Conservation (phyloP, 2,888 invertebrate species). For the Allolobophora icterica region DNA sequence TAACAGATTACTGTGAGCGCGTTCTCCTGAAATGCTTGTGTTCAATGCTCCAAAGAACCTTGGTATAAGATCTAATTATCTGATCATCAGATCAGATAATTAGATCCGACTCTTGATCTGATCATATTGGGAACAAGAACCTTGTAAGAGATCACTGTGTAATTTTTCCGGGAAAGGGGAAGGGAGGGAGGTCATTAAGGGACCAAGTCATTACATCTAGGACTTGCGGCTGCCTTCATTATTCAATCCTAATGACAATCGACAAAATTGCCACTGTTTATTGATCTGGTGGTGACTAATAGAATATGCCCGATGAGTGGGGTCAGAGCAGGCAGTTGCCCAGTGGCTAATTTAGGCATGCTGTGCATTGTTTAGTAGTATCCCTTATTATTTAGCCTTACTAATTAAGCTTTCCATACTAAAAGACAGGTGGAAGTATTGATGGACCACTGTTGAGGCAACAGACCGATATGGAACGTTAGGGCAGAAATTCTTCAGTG, state of each 20-base stretch:
- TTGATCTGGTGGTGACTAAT: constrained; percentile 6
- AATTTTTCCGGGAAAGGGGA: too few relatives aligned
- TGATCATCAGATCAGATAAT: too few relatives aligned
- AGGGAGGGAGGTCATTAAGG: not conserved
- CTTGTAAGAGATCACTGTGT: not conserved
- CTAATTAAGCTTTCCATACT: too few relatives aligned
- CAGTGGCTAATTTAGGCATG: not conserved
- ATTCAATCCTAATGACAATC: not conserved
- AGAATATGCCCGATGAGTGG: not conserved
- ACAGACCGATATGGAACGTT: too few relatives aligned
- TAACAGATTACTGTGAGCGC: not conserved
- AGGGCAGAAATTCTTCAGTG: too few relatives aligned
- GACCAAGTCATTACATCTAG: not conserved
- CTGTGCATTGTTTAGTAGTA: not conserved
- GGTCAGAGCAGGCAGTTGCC: not conserved
- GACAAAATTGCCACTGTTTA: not conserved
- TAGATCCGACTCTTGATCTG: not conserved
- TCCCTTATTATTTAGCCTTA: not conserved
- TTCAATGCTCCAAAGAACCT: not conserved
- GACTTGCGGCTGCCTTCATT: not conserved
- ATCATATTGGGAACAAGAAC: not conserved
- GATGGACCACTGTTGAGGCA: too few relatives aligned
- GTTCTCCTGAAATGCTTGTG: too few relatives aligned
- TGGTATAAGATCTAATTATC: not conserved
- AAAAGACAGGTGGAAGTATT: too few relatives aligned